A percentile compares a stretch with the other conserved stretches of the same genome.
Conservation (phyloP, 1,140 invertebrate genomes). For the Steinernema khuongi region DNA sequence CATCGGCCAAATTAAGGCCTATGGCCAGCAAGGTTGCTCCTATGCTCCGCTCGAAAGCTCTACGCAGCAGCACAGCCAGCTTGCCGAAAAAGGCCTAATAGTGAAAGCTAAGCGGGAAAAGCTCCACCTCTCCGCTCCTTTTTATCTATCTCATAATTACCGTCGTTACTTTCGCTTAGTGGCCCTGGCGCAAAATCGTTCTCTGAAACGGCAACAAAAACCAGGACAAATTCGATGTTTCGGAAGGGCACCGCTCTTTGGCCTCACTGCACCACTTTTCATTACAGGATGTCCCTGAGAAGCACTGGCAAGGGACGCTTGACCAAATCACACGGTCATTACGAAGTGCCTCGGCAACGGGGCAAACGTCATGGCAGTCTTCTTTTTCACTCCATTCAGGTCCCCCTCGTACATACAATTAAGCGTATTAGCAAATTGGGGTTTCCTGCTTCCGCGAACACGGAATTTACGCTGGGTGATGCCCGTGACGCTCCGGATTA, state of each 20-base stretch:
- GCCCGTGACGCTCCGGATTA: background rate
- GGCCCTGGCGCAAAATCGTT: background rate
- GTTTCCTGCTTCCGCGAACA: background rate
- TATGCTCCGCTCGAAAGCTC: no score
- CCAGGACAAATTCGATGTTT: background rate
- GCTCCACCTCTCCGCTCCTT: background rate
- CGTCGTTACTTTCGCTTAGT: background rate
- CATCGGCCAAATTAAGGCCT: no score
- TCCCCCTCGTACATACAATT: background rate
- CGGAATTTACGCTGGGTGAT: background rate
- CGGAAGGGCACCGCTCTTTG: background rate
- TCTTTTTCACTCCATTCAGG: background rate
- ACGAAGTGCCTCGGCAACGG: background rate
- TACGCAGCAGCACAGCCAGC: background rate
- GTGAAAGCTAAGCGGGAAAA: no score
- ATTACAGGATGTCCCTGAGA: no score
- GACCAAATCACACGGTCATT: no score
- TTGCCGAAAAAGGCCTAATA: no score
- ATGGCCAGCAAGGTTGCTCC: no score
- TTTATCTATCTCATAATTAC: background rate
- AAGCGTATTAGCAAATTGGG: conserved; percentile 6
- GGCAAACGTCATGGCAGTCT: background rate
- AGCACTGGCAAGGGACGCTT: no score
- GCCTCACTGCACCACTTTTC: no score
- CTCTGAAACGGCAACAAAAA: background rate